phyloP scores from a whole-genome alignment of 2,797 vertebrate species.

The Hydrolagus colliei region DNA sequence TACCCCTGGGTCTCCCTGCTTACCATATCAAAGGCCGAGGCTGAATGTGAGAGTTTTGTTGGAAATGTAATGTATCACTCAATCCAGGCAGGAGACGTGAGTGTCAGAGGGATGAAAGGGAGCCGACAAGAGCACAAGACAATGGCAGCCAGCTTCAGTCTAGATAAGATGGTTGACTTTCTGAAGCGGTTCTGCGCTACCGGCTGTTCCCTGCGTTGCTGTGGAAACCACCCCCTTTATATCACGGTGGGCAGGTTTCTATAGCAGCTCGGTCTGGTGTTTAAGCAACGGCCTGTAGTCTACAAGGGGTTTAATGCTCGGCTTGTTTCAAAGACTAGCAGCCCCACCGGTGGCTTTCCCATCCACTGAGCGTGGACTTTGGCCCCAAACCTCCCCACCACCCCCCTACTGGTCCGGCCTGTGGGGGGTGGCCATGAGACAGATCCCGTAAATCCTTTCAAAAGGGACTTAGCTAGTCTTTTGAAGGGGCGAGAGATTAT shows the following conservation, averaged over 20 bases:
- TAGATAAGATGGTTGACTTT: constrained; percentile 20
- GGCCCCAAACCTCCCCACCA: no score
- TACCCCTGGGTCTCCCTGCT: constrained; percentile 7
- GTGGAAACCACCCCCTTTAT: constrained; percentile 2
- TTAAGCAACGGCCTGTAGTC: no score
- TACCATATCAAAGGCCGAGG: constrained; percentile 24
- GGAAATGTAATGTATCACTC: constrained; percentile 10
- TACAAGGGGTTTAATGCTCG: no score
- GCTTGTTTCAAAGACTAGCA: no score
- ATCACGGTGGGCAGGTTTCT: background rate
- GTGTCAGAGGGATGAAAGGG: constrained; percentile 4
- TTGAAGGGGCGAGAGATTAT: no score
- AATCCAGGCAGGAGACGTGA: background rate
- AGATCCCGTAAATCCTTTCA: no score
- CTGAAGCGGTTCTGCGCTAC: background rate
- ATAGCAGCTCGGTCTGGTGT: no score
- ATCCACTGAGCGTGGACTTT: no score
- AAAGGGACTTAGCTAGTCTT: no score
- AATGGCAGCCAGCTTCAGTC: constrained; percentile 14
- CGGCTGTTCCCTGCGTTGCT: background rate
- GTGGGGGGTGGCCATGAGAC: no score
- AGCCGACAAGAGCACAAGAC: background rate
- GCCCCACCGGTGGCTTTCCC: no score
- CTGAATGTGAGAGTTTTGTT: constrained; percentile 17
- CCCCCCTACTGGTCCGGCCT: no score